phyloP scores from a whole-genome alignment of 2,113 vertebrate genomes.

The Malaclemys terrapin region DNA sequence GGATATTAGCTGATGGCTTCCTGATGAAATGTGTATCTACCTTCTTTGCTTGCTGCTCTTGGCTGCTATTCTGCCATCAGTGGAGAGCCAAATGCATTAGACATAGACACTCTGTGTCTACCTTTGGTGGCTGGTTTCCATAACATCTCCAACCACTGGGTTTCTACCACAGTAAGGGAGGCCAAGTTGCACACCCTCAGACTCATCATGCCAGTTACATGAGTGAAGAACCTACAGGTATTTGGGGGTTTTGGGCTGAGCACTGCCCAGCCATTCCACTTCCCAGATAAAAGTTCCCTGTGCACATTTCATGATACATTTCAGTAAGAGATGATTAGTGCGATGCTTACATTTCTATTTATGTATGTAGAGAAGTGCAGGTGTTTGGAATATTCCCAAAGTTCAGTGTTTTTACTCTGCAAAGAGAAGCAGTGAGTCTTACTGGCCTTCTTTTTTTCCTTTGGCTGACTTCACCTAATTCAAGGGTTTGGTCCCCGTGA shows the following conservation, averaged over 20 bases:
- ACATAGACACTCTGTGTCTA: not conserved
- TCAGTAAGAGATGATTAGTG: not conserved
- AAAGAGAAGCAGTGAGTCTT: not conserved
- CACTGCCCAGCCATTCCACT: not conserved
- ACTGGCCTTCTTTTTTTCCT: not conserved
- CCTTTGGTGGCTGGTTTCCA: not conserved
- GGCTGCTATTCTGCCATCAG: not conserved
- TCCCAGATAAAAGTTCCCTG: not conserved
- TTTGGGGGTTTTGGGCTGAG: accelerated
- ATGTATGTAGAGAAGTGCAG: conserved; percentile 1
- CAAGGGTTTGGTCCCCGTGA: conserved; percentile 2
- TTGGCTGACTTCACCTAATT: conserved; percentile 44
- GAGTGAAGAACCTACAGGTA: not conserved
- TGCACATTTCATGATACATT: not conserved
- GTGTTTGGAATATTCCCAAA: conserved; percentile 53
- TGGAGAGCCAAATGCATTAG: not conserved
- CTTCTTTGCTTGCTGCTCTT: not conserved
- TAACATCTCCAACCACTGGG: not conserved
- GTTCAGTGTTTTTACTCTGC: not conserved
- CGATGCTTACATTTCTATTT: not conserved
- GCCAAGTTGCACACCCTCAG: not conserved
- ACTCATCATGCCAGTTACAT: not conserved
- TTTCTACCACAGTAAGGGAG: not conserved
- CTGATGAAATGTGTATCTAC: not conserved
- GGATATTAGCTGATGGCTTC: not conserved